Conservation (phyloP, 2,113 vertebrate species). For the Platysteira castanea region DNA sequence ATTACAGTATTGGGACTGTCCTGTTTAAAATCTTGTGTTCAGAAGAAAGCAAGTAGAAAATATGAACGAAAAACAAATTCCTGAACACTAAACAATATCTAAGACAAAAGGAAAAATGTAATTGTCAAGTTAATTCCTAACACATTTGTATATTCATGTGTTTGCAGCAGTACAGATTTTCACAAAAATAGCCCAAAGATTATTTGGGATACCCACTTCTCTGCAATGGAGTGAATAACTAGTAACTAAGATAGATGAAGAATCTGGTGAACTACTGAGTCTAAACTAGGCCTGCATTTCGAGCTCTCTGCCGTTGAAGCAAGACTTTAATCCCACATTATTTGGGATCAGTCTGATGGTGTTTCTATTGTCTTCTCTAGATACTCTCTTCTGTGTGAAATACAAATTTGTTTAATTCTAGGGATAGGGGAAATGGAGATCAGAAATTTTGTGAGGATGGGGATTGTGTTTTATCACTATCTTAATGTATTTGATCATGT, state of each 20-base stretch:
- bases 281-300: not conserved
- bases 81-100: not conserved
- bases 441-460: not conserved
- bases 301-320: not conserved
- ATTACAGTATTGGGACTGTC: not conserved
- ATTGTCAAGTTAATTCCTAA: not conserved
- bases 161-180: not conserved
- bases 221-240: not conserved
- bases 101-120: not conserved
- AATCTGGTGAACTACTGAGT: not conserved
- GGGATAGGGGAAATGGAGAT: not conserved
- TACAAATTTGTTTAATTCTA: not conserved
- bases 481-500: not conserved
- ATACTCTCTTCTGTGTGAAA: not conserved
- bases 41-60: not conserved
- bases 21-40: not conserved
- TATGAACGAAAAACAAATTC: not conserved
- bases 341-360: not conserved
- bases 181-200: not conserved
- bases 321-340: not conserved
- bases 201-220: not conserved
- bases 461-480: not conserved
- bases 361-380: not conserved
- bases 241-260: not conserved
- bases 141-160: not conserved